Evolutionary conservation across 2,888 invertebrate genomes (phyloP).

Genomic region (Tenthredo livida): DNA sequence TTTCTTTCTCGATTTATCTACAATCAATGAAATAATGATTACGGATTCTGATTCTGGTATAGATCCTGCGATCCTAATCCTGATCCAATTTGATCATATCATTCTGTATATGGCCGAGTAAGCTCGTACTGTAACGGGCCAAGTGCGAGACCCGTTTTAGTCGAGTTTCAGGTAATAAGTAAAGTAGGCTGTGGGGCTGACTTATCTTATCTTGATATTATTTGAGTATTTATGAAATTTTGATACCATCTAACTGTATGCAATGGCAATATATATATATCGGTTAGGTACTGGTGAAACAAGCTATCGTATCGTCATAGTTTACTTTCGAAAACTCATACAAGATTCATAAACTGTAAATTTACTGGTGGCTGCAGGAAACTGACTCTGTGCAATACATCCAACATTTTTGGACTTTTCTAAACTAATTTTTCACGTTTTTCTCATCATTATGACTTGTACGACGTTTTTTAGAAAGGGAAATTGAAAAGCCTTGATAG

Average conservation of each 20-base stretch:
- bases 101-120: background rate
- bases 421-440: background rate
- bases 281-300: background rate
- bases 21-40: background rate
- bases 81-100: constrained; percentile 51
- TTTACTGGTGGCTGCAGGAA: background rate
- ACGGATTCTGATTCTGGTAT: background rate
- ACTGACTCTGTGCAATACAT: background rate
- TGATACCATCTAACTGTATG: background rate
- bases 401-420: background rate
- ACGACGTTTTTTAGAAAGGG: background rate
- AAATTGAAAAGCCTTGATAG: background rate
- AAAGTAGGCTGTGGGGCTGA: constrained; percentile 44
- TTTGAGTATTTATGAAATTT: constrained; percentile 20
- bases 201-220: constrained; percentile 35
- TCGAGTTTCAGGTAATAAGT: constrained; percentile 43
- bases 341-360: background rate
- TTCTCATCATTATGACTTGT: background rate
- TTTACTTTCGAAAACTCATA: constrained; percentile 1
- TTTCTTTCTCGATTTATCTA: background rate
- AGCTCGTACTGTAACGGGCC: constrained; percentile 37
- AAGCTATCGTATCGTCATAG: background rate
- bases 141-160: constrained; percentile 40
- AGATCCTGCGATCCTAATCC: constrained; percentile 20
- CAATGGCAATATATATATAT: background rate